Conservation (phyloP, 2,888 invertebrate genomes). For the Spodoptera exigua region DNA sequence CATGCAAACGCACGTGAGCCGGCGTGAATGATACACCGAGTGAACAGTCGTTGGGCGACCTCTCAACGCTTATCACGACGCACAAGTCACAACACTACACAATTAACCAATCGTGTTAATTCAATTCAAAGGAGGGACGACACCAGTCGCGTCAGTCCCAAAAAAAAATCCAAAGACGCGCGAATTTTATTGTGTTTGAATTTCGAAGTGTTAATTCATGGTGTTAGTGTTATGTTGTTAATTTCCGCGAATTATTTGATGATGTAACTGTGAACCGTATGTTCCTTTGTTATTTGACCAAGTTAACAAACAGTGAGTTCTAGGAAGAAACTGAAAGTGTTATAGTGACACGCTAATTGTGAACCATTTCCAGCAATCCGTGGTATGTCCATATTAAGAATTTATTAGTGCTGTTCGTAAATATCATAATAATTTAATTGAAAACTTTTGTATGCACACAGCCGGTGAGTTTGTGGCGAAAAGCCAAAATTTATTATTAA, state of each 20-base stretch:
- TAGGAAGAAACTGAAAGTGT: conserved; percentile 76
- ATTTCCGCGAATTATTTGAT: conserved; percentile 77
- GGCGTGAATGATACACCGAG: conserved; percentile 79
- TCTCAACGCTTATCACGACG: conserved; percentile 83
- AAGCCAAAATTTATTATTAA: conserved; percentile 85
- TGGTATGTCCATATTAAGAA: conserved; percentile 66
- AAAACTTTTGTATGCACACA: conserved; percentile 60
- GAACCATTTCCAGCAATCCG: conserved; percentile 62
- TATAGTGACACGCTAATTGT: conserved; percentile 72
- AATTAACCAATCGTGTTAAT: conserved; percentile 77
- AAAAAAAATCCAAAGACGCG: conserved; percentile 16
- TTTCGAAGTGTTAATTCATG: conserved; percentile 65
- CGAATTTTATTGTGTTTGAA: conserved; percentile 34
- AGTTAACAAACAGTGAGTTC: conserved; percentile 74
- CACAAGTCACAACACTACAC: conserved; percentile 68
- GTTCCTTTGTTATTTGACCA: conserved; percentile 74
- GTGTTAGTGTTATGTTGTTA: conserved; percentile 65
- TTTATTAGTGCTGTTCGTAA: conserved; percentile 4
- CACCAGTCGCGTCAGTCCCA: conserved; percentile 21
- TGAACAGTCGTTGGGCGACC: conserved; percentile 83
- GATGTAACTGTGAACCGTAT: conserved; percentile 80
- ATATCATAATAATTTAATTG: conserved; percentile 43
- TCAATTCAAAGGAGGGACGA: conserved; percentile 62
- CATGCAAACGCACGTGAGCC: conserved; percentile 84
- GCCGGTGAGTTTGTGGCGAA: conserved; percentile 72